Conservation (phyloP, 2,888 invertebrate species). For the Melolontha melolontha region DNA sequence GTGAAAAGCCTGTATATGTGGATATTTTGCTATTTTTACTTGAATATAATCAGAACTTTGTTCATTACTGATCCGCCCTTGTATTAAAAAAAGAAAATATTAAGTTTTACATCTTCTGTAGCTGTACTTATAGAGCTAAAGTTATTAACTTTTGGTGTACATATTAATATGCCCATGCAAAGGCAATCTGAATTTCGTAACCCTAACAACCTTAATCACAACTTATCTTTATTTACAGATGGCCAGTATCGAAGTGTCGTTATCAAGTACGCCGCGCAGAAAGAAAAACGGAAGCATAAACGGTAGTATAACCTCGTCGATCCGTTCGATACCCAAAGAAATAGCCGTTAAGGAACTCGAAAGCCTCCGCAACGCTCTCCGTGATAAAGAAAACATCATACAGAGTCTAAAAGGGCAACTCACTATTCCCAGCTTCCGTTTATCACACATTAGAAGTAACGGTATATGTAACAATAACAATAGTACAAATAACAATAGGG, state of each 20-base stretch:
- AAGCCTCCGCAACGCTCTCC: conserved; percentile 76
- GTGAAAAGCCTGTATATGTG: too few relatives aligned
- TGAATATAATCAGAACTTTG: too few relatives aligned
- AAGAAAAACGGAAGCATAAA: conserved; percentile 64
- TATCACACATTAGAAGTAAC: conserved; percentile 56
- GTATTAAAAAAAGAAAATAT: too few relatives aligned
- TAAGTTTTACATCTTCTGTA: too few relatives aligned
- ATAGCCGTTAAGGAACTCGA: conserved; percentile 74
- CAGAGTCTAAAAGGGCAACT: conserved; percentile 80
- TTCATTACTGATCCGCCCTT: too few relatives aligned
- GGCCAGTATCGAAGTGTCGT: conserved; percentile 86
- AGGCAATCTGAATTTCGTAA: too few relatives aligned
- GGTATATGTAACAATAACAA: conserved; percentile 57
- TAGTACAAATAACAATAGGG: conserved; percentile 56
- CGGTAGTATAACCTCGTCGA: conserved; percentile 58
- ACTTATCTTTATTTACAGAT: conserved; percentile 68
- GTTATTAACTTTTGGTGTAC: too few relatives aligned
- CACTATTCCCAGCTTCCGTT: conserved; percentile 71
- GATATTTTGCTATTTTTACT: too few relatives aligned
- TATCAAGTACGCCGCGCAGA: conserved; percentile 74
- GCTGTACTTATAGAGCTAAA: too few relatives aligned
- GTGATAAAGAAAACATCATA: conserved; percentile 86
- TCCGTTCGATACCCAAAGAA: conserved; percentile 57
- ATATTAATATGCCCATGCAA: too few relatives aligned
- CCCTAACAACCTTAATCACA: too few relatives aligned